Conservation (phyloP, 2,113 vertebrate species). For the Cinclus mexicanus region DNA sequence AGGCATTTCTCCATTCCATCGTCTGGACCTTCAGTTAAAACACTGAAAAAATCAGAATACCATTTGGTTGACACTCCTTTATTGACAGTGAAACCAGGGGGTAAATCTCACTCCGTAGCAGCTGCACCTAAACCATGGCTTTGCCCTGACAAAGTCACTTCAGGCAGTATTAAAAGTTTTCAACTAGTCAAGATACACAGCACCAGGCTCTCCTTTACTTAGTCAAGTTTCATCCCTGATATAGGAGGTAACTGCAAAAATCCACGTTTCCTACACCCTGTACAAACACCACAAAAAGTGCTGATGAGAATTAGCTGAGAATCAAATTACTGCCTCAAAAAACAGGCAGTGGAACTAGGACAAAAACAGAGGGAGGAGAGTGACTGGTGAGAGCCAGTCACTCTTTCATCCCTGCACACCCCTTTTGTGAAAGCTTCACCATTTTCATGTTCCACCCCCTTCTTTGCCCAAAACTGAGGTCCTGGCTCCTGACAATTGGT, state of each 20-base stretch:
- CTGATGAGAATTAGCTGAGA: not conserved
- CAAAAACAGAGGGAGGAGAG: not conserved
- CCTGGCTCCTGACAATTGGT: not conserved
- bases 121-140: not conserved
- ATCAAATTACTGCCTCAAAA: not conserved
- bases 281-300: not conserved
- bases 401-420: not conserved
- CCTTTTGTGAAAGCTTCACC: not conserved
- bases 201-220: not conserved
- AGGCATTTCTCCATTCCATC: not conserved
- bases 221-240: not conserved
- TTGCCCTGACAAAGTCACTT: not conserved
- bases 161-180: not conserved
- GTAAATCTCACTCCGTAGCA: not conserved
- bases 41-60: not conserved
- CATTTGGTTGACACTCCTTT: accelerated
- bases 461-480: not conserved
- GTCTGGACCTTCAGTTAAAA: not conserved
- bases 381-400: not conserved
- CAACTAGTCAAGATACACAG: accelerated
- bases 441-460: accelerated
- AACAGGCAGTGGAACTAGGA: not conserved
- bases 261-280: accelerated
- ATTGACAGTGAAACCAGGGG: not conserved
- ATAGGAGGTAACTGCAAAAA: not conserved